Percentiles rank a stretch among this genome's conserved stretches.
Conservation (phyloP, 1,140 invertebrate genomes). For the Solen grandis region DNA sequence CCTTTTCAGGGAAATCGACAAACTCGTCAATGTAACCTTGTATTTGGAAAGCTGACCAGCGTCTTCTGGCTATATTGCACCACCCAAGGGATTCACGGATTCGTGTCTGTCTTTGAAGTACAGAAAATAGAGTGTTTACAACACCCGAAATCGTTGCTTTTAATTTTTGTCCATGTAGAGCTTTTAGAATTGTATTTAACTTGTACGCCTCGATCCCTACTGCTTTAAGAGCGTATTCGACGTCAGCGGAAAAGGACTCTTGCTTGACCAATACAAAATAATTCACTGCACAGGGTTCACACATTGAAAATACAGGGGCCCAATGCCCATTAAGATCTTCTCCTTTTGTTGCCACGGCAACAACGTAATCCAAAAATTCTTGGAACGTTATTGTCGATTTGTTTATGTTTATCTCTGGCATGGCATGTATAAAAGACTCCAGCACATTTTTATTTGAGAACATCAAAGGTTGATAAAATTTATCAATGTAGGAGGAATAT, state of each 20-base stretch:
- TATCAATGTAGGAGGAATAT: slow-evolving; percentile 13
- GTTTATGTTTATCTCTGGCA: no score
- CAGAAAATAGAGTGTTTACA: no score
- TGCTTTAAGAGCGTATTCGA: background rate
- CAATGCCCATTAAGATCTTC: background rate
- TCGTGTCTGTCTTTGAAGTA: no score
- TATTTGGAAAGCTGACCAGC: no score
- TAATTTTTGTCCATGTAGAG: slow-evolving; percentile 3
- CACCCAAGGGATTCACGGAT: no score
- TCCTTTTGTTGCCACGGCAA: background rate
- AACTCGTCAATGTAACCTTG: no score
- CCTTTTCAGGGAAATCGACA: no score
- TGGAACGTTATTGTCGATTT: slow-evolving; percentile 12
- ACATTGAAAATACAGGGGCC: slow-evolving; percentile 2
- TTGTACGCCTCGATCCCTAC: background rate
- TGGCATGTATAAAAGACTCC: no score
- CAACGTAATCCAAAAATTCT: slow-evolving; percentile 10
- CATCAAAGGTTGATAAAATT: no score
- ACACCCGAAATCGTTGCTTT: background rate
- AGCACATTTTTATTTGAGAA: no score
- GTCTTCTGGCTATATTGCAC: no score
- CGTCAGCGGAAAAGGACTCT: slow-evolving; percentile 7
- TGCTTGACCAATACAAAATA: slow-evolving; percentile 2
- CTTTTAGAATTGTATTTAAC: background rate
- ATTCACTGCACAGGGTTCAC: slow-evolving; percentile 19